A percentile compares a stretch with the other conserved stretches of the same genome.
Conservation (phyloP, 2,113 vertebrate species). For the Alexandromys fortis region DNA sequence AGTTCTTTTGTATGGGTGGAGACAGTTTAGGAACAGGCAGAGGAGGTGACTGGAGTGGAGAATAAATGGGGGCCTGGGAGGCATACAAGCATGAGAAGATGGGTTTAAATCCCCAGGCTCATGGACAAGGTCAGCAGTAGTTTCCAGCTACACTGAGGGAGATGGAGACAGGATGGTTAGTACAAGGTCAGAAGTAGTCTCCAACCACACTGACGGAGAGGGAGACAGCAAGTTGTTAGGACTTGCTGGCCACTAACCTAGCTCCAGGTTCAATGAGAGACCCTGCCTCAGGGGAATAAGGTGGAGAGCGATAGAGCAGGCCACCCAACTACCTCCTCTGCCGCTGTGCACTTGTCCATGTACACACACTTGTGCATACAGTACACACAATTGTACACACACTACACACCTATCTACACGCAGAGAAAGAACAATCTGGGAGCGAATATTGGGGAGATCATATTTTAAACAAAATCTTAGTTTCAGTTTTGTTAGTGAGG, state of each 20-base stretch:
- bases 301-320: neutral
- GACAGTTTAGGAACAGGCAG: neutral
- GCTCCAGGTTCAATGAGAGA: neutral
- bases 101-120: neutral
- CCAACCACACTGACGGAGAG: no score
- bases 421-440: neutral
- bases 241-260: neutral
- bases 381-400: neutral
- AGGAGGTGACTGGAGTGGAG: neutral
- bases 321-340: no score
- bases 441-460: neutral
- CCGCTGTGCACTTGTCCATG: neutral
- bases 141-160: neutral
- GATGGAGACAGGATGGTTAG: neutral
- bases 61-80: neutral
- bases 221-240: neutral
- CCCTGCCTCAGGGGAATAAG: neutral
- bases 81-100: neutral
- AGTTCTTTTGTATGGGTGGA: neutral
- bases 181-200: no score
- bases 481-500: conserved; percentile 39
- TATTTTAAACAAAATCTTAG: conserved; percentile 6
- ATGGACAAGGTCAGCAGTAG: neutral
- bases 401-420: neutral
- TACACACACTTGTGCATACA: neutral